phyloP scores from a whole-genome alignment of 2,888 invertebrate species.

The Hofmannophila pseudospretella region DNA sequence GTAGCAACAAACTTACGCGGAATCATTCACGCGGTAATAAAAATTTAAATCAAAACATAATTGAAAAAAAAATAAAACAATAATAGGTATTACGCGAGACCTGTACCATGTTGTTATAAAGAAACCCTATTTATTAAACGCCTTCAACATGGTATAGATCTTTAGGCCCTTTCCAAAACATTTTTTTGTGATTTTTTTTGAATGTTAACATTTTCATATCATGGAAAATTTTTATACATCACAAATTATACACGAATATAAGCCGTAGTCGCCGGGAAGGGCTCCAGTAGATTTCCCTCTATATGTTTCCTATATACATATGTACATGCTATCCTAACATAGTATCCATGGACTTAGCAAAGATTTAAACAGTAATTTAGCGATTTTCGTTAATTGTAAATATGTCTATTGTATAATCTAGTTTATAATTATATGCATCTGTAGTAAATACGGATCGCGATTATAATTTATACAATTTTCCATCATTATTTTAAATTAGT shows the following conservation, averaged over 20 bases:
- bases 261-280: constrained; percentile 48
- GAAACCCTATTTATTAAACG: constrained; percentile 17
- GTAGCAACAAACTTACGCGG: constrained; percentile 43
- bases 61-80: constrained; percentile 35
- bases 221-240: constrained; percentile 49
- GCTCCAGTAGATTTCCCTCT: constrained; percentile 34
- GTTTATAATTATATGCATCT: constrained; percentile 6
- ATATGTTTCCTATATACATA: constrained; percentile 58
- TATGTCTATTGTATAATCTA: constrained; percentile 24
- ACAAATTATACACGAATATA: constrained; percentile 55
- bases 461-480: constrained; percentile 2
- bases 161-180: constrained; percentile 48
- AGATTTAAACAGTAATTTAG: too few species aligned
- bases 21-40: constrained; percentile 56
- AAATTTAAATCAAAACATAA: constrained; percentile 61
- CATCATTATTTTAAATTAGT: neutral
- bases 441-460: constrained; percentile 5
- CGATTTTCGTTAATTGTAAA: constrained; percentile 25
- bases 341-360: constrained; percentile 42
- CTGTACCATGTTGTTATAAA: constrained; percentile 38
- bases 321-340: constrained; percentile 49
- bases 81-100: constrained; percentile 29
- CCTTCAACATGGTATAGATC: constrained; percentile 46
- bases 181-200: constrained; percentile 52
- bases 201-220: constrained; percentile 30